phyloP scores from a whole-genome alignment of 2,113 vertebrate species.

The Oncorhynchus masou region DNA sequence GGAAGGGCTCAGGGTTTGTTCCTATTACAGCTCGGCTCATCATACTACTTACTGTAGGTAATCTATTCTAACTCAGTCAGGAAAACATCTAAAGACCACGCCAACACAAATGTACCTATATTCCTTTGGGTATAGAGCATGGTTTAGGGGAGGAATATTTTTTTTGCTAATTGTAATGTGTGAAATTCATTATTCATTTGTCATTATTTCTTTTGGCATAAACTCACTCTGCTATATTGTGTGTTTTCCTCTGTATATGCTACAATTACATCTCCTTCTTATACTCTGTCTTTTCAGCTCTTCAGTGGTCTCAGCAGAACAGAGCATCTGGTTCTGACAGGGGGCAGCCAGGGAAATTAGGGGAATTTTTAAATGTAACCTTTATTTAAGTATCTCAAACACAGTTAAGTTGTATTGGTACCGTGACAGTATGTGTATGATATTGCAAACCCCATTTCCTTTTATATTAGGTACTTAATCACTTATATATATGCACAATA shows the following conservation, averaged over 20 bases:
- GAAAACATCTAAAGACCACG: slow-evolving; percentile 44
- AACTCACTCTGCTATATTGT: neutral
- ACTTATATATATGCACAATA: no score
- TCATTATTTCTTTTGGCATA: no score
- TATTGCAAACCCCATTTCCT: neutral
- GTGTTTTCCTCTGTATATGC: neutral
- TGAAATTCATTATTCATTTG: slow-evolving; percentile 26
- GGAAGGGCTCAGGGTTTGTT: slow-evolving; percentile 31
- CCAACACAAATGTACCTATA: slow-evolving; percentile 50
- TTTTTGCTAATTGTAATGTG: slow-evolving; percentile 43
- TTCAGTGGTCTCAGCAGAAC: no score
- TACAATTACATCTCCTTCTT: neutral
- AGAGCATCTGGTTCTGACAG: neutral
- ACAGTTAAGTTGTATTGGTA: neutral
- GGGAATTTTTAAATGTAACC: no score
- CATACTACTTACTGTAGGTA: slow-evolving; percentile 31
- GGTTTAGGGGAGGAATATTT: slow-evolving; percentile 25
- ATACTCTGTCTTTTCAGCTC: neutral
- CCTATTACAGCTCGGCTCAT: slow-evolving; percentile 54
- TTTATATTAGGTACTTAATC: no score
- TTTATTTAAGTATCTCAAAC: neutral
- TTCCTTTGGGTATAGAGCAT: slow-evolving; percentile 36
- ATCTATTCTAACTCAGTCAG: slow-evolving; percentile 65
- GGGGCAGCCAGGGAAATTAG: no score
- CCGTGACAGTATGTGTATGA: neutral